Evolutionary conservation across 2,797 vertebrate genomes (phyloP).

Genomic region (Paedocypris micromegethes): DNA sequence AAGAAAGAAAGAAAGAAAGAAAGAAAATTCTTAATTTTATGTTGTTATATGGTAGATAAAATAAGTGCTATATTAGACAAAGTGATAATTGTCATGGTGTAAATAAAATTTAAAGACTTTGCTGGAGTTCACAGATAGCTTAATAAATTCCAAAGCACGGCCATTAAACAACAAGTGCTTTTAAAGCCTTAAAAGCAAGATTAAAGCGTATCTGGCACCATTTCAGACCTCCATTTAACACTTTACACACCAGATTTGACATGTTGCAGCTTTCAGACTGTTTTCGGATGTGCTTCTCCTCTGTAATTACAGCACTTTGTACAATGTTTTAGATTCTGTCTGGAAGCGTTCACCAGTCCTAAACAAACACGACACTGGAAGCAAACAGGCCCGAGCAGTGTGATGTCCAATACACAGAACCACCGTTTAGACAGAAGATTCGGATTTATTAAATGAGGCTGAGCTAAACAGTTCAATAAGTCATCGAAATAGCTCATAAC

Average conservation of each 20-base stretch:
- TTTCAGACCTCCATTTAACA: conserved; percentile 10
- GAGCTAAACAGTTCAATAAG: conserved; percentile 1
- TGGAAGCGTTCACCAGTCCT: conserved; percentile 25
- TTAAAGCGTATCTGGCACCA: conserved; percentile 6
- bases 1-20: too few species aligned
- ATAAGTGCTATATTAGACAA: too few species aligned
- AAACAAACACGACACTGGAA: conserved; percentile 18
- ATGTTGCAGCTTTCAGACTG: conserved; percentile 3
- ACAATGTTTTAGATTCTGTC: conserved; percentile 15
- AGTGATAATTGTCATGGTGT: too few species aligned
- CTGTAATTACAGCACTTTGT: neutral
- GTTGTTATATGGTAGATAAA: too few species aligned
- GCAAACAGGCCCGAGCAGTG: conserved; percentile 13
- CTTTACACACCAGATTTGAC: conserved; percentile 5
- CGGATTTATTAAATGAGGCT: conserved; percentile 16
- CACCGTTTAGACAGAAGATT: conserved; percentile 1
- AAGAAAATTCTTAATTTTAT: too few species aligned
- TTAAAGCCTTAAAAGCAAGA: conserved; percentile 8
- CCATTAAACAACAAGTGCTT: conserved; percentile 4
- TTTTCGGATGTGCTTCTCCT: conserved; percentile 1
- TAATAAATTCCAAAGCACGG: neutral
- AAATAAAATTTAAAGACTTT: too few species aligned
- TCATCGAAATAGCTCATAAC: conserved; percentile 4
- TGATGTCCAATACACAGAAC: conserved; percentile 17
- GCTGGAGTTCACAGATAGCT: neutral